phyloP scores from a whole-genome alignment of 2,888 invertebrate genomes.

The Drosophila austrosaltans region DNA sequence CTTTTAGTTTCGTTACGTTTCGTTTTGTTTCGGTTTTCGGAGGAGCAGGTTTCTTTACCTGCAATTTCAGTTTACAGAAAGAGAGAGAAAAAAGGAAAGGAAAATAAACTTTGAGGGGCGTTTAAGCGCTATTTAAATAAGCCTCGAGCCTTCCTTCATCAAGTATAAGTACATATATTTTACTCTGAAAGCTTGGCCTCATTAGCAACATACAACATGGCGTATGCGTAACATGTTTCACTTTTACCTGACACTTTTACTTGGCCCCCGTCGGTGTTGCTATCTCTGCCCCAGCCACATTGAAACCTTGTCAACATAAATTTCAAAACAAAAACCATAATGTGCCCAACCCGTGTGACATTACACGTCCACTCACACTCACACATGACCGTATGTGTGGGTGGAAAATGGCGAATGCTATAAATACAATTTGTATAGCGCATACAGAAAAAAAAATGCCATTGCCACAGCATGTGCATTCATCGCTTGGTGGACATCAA shows the following conservation, averaged over 20 bases:
- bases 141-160: slow-evolving; percentile 43
- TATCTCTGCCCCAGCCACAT: slow-evolving; percentile 40
- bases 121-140: slow-evolving; percentile 61
- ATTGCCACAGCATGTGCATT: slow-evolving; percentile 52
- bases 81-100: not conserved
- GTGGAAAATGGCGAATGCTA: slow-evolving; percentile 59
- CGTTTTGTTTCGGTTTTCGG: not conserved
- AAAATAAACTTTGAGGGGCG: slow-evolving; percentile 17
- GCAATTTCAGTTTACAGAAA: slow-evolving; percentile 34
- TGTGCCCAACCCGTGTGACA: slow-evolving; percentile 64
- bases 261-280: slow-evolving; percentile 13
- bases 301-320: slow-evolving; percentile 69
- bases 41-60: slow-evolving; percentile 40
- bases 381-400: slow-evolving; percentile 3
- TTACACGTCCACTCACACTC: slow-evolving; percentile 55
- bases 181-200: slow-evolving; percentile 49
- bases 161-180: slow-evolving; percentile 31
- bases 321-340: slow-evolving; percentile 62
- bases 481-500: slow-evolving; percentile 44
- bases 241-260: slow-evolving; percentile 62
- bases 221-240: slow-evolving; percentile 73
- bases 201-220: slow-evolving; percentile 64
- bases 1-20: slow-evolving; percentile 11
- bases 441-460: slow-evolving; percentile 41
- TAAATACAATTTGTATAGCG: slow-evolving; percentile 73